Percentiles rank a stretch among this genome's conserved stretches.
phyloP scores from a whole-genome alignment of 2,797 vertebrate species.

The Netta rufina region DNA sequence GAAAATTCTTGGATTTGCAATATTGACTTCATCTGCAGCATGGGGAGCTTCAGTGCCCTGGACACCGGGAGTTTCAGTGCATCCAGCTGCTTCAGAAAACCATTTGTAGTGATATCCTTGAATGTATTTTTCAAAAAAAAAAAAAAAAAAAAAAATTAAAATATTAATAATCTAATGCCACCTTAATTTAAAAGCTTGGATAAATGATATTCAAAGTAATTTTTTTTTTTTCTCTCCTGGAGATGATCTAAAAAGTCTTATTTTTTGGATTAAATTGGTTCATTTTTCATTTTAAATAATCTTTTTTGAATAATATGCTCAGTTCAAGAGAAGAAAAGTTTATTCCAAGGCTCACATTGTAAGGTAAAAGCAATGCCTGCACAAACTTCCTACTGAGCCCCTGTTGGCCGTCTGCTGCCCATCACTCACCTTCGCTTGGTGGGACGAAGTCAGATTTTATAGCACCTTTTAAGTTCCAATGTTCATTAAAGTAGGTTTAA shows the following conservation, averaged over 20 bases:
- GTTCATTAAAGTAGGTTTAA: background rate
- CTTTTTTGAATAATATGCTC: background rate
- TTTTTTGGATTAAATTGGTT: background rate
- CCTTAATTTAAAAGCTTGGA: background rate
- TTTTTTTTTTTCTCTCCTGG: background rate
- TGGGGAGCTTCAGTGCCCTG: background rate
- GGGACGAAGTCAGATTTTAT: background rate
- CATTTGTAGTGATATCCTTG: background rate
- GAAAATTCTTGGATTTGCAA: background rate
- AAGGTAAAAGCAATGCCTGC: background rate
- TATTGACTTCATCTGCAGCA: background rate
- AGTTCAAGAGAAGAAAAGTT: background rate
- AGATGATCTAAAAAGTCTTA: accelerated
- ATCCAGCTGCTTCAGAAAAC: background rate
- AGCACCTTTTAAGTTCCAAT: background rate
- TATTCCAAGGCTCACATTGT: background rate
- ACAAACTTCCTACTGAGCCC: background rate
- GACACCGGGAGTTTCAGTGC: background rate
- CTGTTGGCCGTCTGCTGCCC: background rate
- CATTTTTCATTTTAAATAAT: background rate
- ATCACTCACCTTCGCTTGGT: background rate
- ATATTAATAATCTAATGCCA: background rate
- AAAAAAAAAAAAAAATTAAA: background rate
- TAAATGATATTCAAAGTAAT: background rate
- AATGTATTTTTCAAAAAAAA: background rate